These are phyloP conservation scores for Bombus sylvicola DNA, from an alignment of 1,140 invertebrate genomes.

Conservation along the genomic window DNA sequence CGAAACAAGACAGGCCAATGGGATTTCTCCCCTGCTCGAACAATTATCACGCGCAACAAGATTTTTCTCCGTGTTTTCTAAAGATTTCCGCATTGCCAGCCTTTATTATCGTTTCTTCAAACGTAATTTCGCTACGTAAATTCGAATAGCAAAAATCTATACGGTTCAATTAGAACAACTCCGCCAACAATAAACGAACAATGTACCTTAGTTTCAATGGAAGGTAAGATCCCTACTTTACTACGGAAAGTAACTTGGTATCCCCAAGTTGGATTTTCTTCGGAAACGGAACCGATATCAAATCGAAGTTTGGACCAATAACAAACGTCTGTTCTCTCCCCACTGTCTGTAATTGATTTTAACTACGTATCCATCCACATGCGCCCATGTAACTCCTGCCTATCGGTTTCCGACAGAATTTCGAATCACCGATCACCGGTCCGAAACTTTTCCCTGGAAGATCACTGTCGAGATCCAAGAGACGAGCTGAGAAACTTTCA, in stretches of 20 bases:
- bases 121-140: too few species aligned
- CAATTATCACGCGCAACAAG: neutral
- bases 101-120: neutral
- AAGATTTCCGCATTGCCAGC: neutral
- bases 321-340: slow-evolving; percentile 31
- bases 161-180: neutral
- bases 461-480: slow-evolving; percentile 48
- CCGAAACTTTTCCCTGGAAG: slow-evolving; percentile 41
- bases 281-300: slow-evolving; percentile 31
- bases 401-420: slow-evolving; percentile 34
- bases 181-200: neutral
- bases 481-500: slow-evolving; percentile 49
- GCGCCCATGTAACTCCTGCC: slow-evolving; percentile 24
- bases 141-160: too few species aligned
- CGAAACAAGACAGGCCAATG: neutral
- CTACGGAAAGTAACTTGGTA: neutral
- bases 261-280: neutral
- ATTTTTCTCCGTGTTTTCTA: neutral
- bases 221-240: neutral
- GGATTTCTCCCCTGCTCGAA: neutral
- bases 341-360: slow-evolving; percentile 47
- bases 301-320: slow-evolving; percentile 48
- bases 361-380: slow-evolving; percentile 44
- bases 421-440: slow-evolving; percentile 50
- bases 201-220: neutral